Conservation (phyloP, 2,888 invertebrate genomes). For the Punctoribates punctum region DNA sequence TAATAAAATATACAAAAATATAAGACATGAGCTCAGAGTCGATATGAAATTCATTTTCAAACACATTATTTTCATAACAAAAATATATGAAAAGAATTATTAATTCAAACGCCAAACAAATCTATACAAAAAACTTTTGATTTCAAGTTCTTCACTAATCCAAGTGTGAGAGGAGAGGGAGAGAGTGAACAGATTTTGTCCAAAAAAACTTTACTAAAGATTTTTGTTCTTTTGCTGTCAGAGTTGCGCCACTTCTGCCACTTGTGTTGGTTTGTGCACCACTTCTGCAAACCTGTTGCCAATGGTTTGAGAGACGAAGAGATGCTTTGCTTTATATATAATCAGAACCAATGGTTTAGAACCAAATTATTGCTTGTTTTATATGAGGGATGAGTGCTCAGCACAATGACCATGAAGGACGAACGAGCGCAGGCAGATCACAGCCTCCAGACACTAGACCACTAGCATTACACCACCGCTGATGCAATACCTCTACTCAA, state of each 20-base stretch:
- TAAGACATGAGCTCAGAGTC: background rate
- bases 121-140: background rate
- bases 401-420: constrained; percentile 27
- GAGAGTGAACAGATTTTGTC: background rate
- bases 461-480: background rate
- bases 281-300: constrained; percentile 6
- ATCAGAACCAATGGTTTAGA: background rate
- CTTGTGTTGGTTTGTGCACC: background rate
- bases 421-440: background rate
- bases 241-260: constrained; percentile 4
- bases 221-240: constrained; percentile 5
- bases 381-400: background rate
- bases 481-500: background rate
- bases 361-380: constrained; percentile 1
- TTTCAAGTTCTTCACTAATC: constrained; percentile 12
- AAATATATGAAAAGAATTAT: background rate
- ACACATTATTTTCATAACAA: background rate
- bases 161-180: background rate
- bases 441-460: background rate
- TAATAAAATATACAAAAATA: background rate
- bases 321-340: background rate
- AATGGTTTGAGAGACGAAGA: background rate
- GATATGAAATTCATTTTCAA: background rate
- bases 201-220: background rate
- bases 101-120: background rate